Conservation (phyloP, 1,140 invertebrate genomes). For the Drosophila tropicalis region DNA sequence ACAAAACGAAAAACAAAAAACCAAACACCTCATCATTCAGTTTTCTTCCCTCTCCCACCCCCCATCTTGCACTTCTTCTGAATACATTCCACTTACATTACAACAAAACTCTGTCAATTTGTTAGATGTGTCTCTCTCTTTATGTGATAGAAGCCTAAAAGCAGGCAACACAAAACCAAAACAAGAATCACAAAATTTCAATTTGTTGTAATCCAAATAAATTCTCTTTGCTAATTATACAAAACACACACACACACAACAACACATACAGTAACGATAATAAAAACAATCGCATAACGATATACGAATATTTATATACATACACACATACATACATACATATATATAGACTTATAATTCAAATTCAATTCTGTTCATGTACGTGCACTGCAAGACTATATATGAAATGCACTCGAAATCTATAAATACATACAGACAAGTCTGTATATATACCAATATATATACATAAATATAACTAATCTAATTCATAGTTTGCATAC, state of each 20-base stretch:
- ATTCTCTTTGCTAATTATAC: slow-evolving; percentile 12
- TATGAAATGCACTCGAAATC: slow-evolving; percentile 8
- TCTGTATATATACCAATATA: neutral
- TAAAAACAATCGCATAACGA: no score
- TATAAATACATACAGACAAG: neutral
- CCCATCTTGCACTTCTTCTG: no score
- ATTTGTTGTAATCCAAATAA: slow-evolving; percentile 1
- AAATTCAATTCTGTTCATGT: slow-evolving; percentile 12
- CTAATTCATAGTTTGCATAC: slow-evolving; percentile 28
- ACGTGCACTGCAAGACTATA: slow-evolving; percentile 15
- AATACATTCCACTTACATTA: neutral
- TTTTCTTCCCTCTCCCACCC: no score
- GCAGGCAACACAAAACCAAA: neutral
- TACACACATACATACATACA: neutral
- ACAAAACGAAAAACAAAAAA: no score
- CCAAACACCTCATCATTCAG: no score
- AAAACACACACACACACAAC: neutral
- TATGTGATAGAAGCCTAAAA: slow-evolving; percentile 8
- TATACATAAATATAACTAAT: neutral
- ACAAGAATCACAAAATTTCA: neutral
- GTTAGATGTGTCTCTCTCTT: neutral
- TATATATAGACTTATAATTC: neutral
- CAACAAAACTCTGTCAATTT: slow-evolving; percentile 4
- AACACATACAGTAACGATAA: no score
- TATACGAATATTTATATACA: neutral